Base-by-base conservation (phyloP, 2,888 invertebrate species). In the Timandra comae region DNA sequence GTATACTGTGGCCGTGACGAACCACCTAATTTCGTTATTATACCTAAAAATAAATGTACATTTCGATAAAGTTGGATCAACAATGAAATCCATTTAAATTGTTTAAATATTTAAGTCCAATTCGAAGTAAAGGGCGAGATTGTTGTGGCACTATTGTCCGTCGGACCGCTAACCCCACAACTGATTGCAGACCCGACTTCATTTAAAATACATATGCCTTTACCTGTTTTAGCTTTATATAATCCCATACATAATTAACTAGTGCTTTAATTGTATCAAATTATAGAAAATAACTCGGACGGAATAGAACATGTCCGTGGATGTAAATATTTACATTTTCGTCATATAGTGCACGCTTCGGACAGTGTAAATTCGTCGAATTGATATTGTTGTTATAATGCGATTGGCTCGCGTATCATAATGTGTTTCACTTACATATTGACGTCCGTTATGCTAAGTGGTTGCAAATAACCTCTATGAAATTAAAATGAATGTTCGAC, bases 101-200 rank as follows among this genome's bases (percentile, higher is more conserved):
- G 67, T 75, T 78, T 82, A 80, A 85, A 85, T 85, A 85, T 85
- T 85, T 65, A 85, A 78, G 71, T 77, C 75, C 79, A 82, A 81
- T 81, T 71, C 63, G 65, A 76, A 71, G 74, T 70, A 76, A 81
- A 82, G 82, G 84, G 75, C 75, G 78, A 75, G 75, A 80, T 81
- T 79, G 79, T 79, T 81, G 81, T 76, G 78, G 73, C 71, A 75
- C 70, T 70, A 78, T 78, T 78, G 82, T 80, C 78, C 77, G 71
- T 41, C 61, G 62, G 65, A 70, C 70, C 68, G 68, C 70, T 56
- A 69, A 70, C 72, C 79, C 75, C 72, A 50, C 72, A 63, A 63
- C 81, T 79, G 81, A 78, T 82, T 78, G 78, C 74, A 65, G 71
- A 67, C 69, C 73, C 73, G 63, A 59, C 74, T 74, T 80, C 84